Conservation (phyloP, 2,888 invertebrate genomes). For the Epinotia nisella region DNA sequence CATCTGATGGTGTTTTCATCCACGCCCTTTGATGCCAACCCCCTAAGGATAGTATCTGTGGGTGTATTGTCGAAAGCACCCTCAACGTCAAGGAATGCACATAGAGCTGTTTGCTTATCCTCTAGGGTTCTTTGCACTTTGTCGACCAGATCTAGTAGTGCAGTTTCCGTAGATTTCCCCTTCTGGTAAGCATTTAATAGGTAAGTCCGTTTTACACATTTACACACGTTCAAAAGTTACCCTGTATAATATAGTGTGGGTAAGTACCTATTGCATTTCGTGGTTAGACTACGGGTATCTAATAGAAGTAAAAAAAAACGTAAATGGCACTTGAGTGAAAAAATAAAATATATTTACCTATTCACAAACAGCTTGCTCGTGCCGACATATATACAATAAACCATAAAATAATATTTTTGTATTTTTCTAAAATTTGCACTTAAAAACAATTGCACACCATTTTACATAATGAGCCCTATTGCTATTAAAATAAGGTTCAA, state of each 20-base stretch:
- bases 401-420: constrained; percentile 37
- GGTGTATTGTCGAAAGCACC: too few species aligned
- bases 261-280: neutral
- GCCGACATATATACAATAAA: constrained; percentile 27
- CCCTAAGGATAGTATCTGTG: too few species aligned
- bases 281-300: neutral
- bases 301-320: neutral
- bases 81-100: too few species aligned
- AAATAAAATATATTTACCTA: constrained; percentile 37
- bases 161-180: too few species aligned
- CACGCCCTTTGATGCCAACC: too few species aligned
- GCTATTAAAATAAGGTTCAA: constrained; percentile 33
- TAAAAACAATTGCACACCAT: constrained; percentile 31
- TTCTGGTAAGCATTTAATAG: too few species aligned
- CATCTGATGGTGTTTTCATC: too few species aligned
- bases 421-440: constrained; percentile 46
- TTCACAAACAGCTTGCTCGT: constrained; percentile 35
- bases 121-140: too few species aligned
- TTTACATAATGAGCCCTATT: constrained; percentile 44
- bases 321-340: constrained; percentile 14
- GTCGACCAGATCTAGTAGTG: too few species aligned
- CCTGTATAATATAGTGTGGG: too few species aligned
- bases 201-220: too few species aligned
- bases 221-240: neutral
- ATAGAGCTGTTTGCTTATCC: too few species aligned